Percentiles rank a stretch among this genome's conserved stretches.
These are phyloP conservation scores for Heliconius congener DNA, from an alignment of 1,140 invertebrate species.

Conservation along the genomic window DNA sequence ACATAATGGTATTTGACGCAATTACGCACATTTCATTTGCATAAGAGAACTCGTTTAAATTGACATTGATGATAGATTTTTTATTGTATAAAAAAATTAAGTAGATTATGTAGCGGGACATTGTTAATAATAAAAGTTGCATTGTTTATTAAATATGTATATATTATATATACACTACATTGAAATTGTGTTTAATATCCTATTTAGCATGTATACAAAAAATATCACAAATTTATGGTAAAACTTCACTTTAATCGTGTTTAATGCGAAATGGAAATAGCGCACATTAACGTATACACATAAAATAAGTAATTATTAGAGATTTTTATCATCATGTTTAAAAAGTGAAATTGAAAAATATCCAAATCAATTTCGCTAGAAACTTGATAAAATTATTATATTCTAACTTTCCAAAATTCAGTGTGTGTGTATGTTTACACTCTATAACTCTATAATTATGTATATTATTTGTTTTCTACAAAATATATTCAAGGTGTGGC, in stretches of 20 bases:
- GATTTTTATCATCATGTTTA: neutral
- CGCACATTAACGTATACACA: neutral
- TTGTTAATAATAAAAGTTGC: neutral
- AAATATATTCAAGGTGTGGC: too few species aligned
- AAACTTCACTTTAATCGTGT: too few species aligned
- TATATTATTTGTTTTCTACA: too few species aligned
- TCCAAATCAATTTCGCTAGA: neutral
- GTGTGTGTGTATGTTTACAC: too few species aligned
- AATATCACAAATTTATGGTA: too few species aligned
- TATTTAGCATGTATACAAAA: too few species aligned
- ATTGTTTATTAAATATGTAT: too few species aligned
- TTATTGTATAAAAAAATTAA: neutral
- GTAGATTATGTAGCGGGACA: neutral
- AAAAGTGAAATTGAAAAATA: neutral
- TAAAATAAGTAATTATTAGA: neutral
- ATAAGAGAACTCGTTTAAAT: constrained; percentile 14
- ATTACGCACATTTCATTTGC: constrained; percentile 21
- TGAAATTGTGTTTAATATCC: too few species aligned
- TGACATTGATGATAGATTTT: neutral
- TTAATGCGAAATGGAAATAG: too few species aligned
- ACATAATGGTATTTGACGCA: constrained; percentile 10
- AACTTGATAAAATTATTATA: neutral
- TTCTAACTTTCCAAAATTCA: too few species aligned
- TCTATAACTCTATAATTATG: too few species aligned
- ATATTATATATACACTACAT: too few species aligned